Conservation (phyloP, 2,113 vertebrate species). For the Polypterus bichir region DNA sequence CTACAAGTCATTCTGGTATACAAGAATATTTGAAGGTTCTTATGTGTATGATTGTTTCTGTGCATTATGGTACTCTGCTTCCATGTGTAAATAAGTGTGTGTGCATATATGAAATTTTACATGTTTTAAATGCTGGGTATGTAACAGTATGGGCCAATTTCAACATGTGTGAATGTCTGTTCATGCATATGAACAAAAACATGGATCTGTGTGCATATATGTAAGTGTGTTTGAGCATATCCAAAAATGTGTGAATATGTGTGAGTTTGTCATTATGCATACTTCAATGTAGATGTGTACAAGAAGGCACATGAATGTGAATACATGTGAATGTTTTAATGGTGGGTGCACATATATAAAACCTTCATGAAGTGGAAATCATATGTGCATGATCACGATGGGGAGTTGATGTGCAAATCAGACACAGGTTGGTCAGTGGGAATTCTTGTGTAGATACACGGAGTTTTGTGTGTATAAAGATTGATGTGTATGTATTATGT, state of each 20-base stretch:
- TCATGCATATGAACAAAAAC: accelerated
- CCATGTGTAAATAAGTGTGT: accelerated
- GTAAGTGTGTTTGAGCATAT: not conserved
- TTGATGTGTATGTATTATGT: too few relatives aligned
- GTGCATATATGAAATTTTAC: not conserved
- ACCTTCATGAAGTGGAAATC: too few relatives aligned
- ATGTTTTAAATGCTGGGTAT: not conserved
- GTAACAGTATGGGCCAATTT: not conserved
- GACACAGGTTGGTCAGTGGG: too few relatives aligned
- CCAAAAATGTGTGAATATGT: not conserved
- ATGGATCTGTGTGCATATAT: accelerated
- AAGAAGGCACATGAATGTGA: too few relatives aligned
- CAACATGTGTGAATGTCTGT: accelerated
- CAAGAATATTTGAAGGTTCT: conserved; percentile 7
- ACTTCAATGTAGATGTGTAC: too few relatives aligned
- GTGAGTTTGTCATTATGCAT: not conserved
- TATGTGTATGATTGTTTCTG: conserved; percentile 2
- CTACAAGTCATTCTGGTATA: not conserved
- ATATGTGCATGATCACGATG: too few relatives aligned
- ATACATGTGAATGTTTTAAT: too few relatives aligned
- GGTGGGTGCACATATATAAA: too few relatives aligned
- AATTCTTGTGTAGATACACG: too few relatives aligned
- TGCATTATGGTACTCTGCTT: accelerated
- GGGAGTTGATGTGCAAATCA: too few relatives aligned
- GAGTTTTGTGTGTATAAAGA: too few relatives aligned